A percentile compares a stretch with the other conserved stretches of the same genome.
These are phyloP conservation scores for Rostratula benghalensis DNA, from an alignment of 2,113 vertebrate genomes.

Conservation along the genomic window DNA sequence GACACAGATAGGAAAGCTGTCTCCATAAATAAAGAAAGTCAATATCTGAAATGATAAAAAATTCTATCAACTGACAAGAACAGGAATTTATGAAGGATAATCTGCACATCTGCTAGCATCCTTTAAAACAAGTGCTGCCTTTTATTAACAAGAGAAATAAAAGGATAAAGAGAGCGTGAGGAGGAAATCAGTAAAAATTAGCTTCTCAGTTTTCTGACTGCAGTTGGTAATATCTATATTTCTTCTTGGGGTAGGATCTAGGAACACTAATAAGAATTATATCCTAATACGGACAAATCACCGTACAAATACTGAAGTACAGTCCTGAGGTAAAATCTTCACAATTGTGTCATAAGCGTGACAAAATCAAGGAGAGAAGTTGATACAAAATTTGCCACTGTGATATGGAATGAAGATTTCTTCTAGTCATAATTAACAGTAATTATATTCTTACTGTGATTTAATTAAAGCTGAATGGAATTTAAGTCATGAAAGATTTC, in stretches of 20 bases:
- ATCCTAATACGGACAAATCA: not conserved
- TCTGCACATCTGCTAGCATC: not conserved
- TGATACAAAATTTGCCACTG: not conserved
- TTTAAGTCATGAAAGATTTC: not conserved
- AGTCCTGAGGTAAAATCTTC: not conserved
- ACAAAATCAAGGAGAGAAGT: not conserved
- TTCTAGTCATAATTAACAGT: not conserved
- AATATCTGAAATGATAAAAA: not conserved
- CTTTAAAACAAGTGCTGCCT: not conserved
- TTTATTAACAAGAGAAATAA: not conserved
- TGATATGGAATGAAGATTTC: not conserved
- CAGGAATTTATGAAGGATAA: not conserved
- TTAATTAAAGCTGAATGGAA: not conserved
- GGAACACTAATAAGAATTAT: not conserved
- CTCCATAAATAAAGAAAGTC: not conserved
- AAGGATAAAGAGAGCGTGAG: not conserved
- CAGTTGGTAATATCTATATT: not conserved
- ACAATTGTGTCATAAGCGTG: not conserved
- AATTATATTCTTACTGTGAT: not conserved
- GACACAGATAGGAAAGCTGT: not conserved
- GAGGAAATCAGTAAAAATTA: not conserved
- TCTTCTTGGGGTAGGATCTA: not conserved
- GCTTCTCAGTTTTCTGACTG: not conserved
- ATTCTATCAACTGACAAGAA: not conserved
- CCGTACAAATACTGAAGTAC: not conserved